A percentile compares a stretch with the other conserved stretches of the same genome.
These are phyloP conservation scores for Prunella himalayana DNA, from an alignment of 2,113 vertebrate genomes.

Conservation along the genomic window DNA sequence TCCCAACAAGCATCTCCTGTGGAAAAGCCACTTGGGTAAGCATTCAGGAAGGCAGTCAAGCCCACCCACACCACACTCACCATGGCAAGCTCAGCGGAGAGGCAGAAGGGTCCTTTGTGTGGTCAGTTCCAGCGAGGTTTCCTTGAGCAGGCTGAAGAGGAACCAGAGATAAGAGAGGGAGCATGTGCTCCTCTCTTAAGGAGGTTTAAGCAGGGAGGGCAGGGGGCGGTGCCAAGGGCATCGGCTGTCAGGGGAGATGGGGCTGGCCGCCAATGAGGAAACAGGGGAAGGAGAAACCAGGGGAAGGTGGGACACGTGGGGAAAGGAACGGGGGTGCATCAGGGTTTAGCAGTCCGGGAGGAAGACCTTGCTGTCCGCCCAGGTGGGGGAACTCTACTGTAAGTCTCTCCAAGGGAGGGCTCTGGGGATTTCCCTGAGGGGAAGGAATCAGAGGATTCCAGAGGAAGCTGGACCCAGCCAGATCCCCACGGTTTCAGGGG, in stretches of 20 bases:
- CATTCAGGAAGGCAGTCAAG: background rate
- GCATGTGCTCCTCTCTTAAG: background rate
- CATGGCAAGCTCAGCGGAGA: background rate
- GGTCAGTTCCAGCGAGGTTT: background rate
- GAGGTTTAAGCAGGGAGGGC: background rate
- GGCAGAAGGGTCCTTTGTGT: background rate
- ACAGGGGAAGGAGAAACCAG: background rate
- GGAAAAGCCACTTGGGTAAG: background rate
- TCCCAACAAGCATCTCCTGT: background rate
- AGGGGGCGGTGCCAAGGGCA: background rate
- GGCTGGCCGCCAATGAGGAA: background rate
- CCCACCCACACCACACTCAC: background rate
- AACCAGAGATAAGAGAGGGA: background rate
- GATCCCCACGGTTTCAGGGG: background rate
- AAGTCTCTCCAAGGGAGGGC: background rate
- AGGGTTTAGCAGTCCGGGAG: background rate
- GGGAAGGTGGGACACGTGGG: background rate
- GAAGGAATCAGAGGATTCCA: background rate
- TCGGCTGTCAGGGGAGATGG: background rate
- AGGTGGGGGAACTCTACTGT: background rate
- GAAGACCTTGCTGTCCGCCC: background rate
- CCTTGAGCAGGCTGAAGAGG: rapidly evolving
- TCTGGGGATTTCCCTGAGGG: background rate
- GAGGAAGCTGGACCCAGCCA: background rate
- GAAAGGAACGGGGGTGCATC: background rate